These are phyloP conservation scores for Hippolais icterina DNA, from an alignment of 2,113 vertebrate species.

Conservation along the genomic window DNA sequence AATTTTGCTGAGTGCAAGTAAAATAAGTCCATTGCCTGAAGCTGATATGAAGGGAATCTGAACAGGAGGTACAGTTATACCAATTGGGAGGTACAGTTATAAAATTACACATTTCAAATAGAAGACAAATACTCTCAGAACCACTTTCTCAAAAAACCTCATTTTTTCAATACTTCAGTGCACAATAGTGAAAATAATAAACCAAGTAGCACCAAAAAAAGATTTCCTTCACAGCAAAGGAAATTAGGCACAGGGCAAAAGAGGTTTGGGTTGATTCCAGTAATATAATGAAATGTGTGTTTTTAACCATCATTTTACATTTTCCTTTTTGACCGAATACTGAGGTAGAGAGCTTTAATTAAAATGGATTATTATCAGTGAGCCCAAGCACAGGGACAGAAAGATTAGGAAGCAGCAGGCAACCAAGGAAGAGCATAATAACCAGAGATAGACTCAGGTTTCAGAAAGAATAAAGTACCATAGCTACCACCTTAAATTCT, in stretches of 20 bases:
- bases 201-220: background rate
- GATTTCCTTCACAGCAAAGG: background rate
- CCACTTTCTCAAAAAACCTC: background rate
- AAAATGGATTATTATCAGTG: background rate
- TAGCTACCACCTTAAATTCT: background rate
- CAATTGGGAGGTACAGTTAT: background rate
- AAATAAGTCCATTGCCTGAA: background rate
- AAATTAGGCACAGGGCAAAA: background rate
- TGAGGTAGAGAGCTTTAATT: background rate
- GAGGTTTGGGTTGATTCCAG: background rate
- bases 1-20: background rate
- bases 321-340: background rate
- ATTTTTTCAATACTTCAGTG: background rate
- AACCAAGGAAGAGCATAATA: background rate
- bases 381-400: background rate
- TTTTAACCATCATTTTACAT: slow-evolving; percentile 11
- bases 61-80: background rate
- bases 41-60: background rate
- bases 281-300: background rate
- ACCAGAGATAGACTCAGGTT: background rate
- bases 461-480: background rate
- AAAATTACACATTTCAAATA: background rate
- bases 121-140: background rate
- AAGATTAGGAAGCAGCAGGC: background rate
- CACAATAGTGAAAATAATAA: background rate